Evolutionary conservation across 2,888 invertebrate genomes (phyloP), one percentile per base, ranked within the genome.

Genomic region (Pseudococcus viburni): DNA sequence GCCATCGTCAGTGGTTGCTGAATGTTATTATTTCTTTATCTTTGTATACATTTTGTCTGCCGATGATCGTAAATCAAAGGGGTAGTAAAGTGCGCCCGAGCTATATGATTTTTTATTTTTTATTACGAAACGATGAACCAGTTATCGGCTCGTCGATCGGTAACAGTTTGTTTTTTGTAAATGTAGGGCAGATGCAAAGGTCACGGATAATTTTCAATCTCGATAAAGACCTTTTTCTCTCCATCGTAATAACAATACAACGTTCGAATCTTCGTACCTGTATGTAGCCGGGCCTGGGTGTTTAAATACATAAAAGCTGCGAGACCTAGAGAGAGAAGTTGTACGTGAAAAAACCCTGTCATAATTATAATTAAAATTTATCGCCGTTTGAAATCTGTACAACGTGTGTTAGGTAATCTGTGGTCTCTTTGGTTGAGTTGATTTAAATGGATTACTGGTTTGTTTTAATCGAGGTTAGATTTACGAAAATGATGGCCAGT

Each of bases 161-260:
- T 42, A 42, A 77, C 42, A 42, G 77, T 77, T 77, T 77, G 77
- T 77, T 77, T 77, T 77, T 77, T 17, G 8, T 42, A 42, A 77
- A 77, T 77, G 42, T 77, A 77, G 77, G 77, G 77, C 77, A 42
- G 15, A 39, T 26, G 77, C n/a, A 77, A 77, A 77, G 77, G 77
- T 77, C 77, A 77, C 77, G 77, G 77, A 77, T 77, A 77, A 77
- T 77, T 77, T 77, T 77, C 77, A 77, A 77, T 77, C 77, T 22
- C 42, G 77, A 77, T 77, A 77, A 73, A 73, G 55, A 11, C 17
- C 39, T 77, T 68, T 55, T 55, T 55, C n/a, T 68, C 4, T 42
- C 42, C 8, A 0, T 42, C 42, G 42, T 42, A 42, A 68, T 68
- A 68, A 68, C 68, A 68, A 68, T 68, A 68, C 68, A 55, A n/a